Percentiles rank a stretch among this genome's conserved stretches.
Conservation (phyloP, 2,797 vertebrate species). For the Oryzias sinensis region DNA sequence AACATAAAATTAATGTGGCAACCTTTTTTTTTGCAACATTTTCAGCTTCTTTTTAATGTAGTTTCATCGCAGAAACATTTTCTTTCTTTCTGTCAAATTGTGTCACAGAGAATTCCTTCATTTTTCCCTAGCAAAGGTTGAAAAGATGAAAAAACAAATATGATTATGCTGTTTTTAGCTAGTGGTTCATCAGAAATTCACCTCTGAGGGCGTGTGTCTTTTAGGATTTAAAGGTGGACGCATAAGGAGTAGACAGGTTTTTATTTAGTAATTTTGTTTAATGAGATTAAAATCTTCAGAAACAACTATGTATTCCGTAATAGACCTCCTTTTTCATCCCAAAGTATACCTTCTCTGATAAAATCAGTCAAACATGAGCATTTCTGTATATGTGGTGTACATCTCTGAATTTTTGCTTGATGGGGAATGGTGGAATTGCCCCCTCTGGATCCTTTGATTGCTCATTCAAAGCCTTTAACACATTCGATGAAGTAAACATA, state of each 20-base stretch:
- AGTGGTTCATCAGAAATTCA: constrained; percentile 25
- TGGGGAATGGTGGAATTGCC: constrained; percentile 20
- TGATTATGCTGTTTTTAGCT: constrained; percentile 22
- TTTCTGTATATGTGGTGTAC: constrained; percentile 17
- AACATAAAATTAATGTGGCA: too few species aligned
- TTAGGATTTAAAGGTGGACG: background rate
- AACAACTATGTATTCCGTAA: too few species aligned
- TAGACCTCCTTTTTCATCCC: background rate
- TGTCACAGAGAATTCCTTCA: background rate
- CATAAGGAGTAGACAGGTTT: too few species aligned
- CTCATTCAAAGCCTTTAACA: constrained; percentile 72
- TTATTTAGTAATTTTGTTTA: too few species aligned
- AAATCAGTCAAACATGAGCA: constrained; percentile 14
- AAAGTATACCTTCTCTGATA: constrained; percentile 18
- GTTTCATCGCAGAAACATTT: too few species aligned
- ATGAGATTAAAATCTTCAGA: too few species aligned
- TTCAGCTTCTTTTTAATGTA: too few species aligned
- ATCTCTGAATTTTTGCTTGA: constrained; percentile 13
- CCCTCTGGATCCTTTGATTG: constrained; percentile 65
- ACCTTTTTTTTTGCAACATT: too few species aligned
- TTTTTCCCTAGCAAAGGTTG: constrained; percentile 13
- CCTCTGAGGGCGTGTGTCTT: constrained; percentile 14
- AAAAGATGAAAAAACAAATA: background rate
- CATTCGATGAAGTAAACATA: constrained; percentile 80
- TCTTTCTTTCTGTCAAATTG: background rate